Evolutionary conservation across 2,888 invertebrate genomes (phyloP).

Genomic region (Athrips mouffetella): DNA sequence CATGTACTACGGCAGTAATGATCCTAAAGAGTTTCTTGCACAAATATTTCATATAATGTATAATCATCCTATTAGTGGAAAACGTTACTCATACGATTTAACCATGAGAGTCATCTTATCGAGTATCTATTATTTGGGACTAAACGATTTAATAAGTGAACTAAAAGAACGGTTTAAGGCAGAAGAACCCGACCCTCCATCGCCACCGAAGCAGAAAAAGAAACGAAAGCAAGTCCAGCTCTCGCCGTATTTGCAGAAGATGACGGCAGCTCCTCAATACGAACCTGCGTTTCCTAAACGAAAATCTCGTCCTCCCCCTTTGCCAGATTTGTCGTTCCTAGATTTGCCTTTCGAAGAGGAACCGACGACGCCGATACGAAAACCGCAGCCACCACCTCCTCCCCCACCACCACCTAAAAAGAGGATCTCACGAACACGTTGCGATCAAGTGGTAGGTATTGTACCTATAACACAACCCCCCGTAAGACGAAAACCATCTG

Average conservation of each 20-base stretch:
- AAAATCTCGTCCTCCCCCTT: conserved; percentile 41
- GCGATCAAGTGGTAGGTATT: conserved; percentile 53
- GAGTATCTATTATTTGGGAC: conserved; percentile 56
- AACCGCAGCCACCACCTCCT: conserved; percentile 47
- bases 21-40: conserved; percentile 61
- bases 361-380: conserved; percentile 39
- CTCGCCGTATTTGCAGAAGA: conserved; percentile 59
- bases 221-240: conserved; percentile 34
- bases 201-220: conserved; percentile 34
- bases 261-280: conserved; percentile 48
- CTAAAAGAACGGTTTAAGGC: conserved; percentile 50
- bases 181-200: conserved; percentile 28
- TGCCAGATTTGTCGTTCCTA: conserved; percentile 56
- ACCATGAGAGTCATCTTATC: conserved; percentile 61
- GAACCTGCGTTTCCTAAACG: conserved; percentile 37
- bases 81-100: conserved; percentile 43
- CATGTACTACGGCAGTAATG: conserved; percentile 45
- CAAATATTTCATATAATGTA: conserved; percentile 49
- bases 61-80: conserved; percentile 51
- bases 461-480: conserved; percentile 24
- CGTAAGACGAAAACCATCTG: background rate
- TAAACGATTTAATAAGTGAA: conserved; percentile 43
- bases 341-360: conserved; percentile 58
- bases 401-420: conserved; percentile 63
- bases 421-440: conserved; percentile 43